Conservation (phyloP, 2,797 vertebrate species). For the Paratrypauchen microcephalus region DNA sequence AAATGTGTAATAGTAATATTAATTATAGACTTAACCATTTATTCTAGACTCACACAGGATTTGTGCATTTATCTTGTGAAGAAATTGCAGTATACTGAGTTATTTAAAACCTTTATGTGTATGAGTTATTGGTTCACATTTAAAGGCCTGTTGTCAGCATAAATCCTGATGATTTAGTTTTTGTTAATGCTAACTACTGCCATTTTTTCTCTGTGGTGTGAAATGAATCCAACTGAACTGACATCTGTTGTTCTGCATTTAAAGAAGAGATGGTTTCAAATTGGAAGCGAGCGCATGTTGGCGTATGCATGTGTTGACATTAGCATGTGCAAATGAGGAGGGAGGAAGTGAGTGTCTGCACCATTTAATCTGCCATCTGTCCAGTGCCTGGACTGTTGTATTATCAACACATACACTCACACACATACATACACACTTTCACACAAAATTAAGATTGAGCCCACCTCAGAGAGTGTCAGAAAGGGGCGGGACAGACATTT, state of each 20-base stretch:
- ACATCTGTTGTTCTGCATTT: not conserved
- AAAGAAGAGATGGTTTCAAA: not conserved
- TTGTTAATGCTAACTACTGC: not conserved
- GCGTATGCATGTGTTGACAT: not conserved
- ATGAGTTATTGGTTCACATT: not conserved
- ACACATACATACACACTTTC: not conserved
- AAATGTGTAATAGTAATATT: no score
- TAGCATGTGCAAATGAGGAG: constrained; percentile 16
- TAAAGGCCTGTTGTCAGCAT: not conserved
- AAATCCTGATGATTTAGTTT: not conserved
- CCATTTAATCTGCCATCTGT: constrained; percentile 34
- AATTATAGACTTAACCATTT: no score
- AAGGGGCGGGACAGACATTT: not conserved
- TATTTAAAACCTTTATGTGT: not conserved
- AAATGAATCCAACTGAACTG: not conserved
- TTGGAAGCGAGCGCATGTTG: not conserved
- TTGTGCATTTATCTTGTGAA: not conserved
- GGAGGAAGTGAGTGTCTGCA: constrained; percentile 18
- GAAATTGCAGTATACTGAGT: not conserved
- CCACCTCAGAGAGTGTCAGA: not conserved
- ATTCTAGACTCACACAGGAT: not conserved
- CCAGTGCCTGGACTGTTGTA: constrained; percentile 7
- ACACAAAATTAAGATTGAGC: constrained; percentile 1
- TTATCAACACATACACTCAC: constrained; percentile 2
- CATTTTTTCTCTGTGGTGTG: not conserved